Percentiles rank a stretch among this genome's conserved stretches.
Conservation (phyloP, 2,888 invertebrate species). For the Nymphalis urticae region DNA sequence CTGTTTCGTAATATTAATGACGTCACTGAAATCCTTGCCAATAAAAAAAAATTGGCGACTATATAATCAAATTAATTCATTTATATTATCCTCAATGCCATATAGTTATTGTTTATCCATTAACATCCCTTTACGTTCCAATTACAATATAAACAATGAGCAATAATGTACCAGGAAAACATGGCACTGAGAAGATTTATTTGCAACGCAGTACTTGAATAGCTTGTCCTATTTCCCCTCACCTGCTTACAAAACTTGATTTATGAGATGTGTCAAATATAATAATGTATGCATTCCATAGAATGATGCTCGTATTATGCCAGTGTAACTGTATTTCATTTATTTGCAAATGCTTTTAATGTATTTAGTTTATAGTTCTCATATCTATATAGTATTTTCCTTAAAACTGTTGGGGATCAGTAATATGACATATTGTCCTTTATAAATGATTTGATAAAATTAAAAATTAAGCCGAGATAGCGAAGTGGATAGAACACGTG, state of each 20-base stretch:
- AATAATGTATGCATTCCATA: constrained; percentile 2
- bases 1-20: not conserved
- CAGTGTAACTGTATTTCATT: constrained; percentile 2
- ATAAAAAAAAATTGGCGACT: constrained; percentile 14
- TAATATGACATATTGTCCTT: too few species aligned
- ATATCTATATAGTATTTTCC: too few species aligned
- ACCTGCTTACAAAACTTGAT: constrained; percentile 27
- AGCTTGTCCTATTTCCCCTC: constrained; percentile 12
- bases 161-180: constrained; percentile 45
- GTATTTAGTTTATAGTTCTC: not conserved
- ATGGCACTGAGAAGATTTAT: constrained; percentile 42
- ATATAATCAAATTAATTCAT: constrained; percentile 19
- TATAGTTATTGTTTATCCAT: constrained; percentile 33
- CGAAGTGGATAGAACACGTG: too few species aligned
- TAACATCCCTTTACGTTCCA: constrained; percentile 45
- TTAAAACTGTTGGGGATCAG: too few species aligned
- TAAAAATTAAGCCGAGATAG: too few species aligned
- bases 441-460: too few species aligned
- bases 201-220: constrained; percentile 16
- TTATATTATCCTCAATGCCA: constrained; percentile 12
- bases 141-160: constrained; percentile 53
- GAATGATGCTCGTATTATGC: not conserved
- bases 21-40: not conserved
- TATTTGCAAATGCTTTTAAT: not conserved
- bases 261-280: constrained; percentile 25